phyloP scores from a whole-genome alignment of 2,888 invertebrate genomes.

The Tinea pellionella region DNA sequence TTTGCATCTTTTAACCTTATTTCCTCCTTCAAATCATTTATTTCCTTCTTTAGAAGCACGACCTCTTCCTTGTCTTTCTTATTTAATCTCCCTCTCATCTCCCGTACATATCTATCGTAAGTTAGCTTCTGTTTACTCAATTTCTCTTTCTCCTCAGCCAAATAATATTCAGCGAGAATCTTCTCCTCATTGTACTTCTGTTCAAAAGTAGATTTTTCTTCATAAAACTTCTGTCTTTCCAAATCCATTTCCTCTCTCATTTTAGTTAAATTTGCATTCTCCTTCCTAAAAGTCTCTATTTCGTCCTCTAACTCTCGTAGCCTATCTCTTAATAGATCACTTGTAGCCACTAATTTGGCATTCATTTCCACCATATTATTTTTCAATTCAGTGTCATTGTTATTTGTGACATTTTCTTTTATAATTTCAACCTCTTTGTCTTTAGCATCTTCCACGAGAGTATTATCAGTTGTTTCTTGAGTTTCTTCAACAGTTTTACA shows the following conservation, averaged over 20 bases:
- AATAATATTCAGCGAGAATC: constrained; percentile 72
- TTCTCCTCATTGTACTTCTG: constrained; percentile 75
- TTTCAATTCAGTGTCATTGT: constrained; percentile 36
- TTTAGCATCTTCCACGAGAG: neutral
- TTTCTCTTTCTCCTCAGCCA: constrained; percentile 78
- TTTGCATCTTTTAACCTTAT: constrained; percentile 79
- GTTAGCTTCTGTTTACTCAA: constrained; percentile 73
- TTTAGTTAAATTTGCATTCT: constrained; percentile 59
- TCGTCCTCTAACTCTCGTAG: constrained; percentile 75
- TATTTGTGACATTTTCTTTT: constrained; percentile 26
- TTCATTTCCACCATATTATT: constrained; percentile 54
- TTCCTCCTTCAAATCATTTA: constrained; percentile 74
- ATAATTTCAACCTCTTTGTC: constrained; percentile 16
- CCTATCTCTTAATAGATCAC: constrained; percentile 71
- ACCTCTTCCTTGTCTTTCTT: constrained; percentile 80
- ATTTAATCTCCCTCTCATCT: constrained; percentile 73
- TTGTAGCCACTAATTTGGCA: constrained; percentile 63
- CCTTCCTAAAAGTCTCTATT: constrained; percentile 64
- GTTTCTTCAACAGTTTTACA: constrained; percentile 42
- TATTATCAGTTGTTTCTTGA: constrained; percentile 14
- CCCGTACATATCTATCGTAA: constrained; percentile 75
- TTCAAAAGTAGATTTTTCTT: constrained; percentile 69
- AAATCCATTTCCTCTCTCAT: constrained; percentile 72
- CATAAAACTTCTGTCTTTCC: constrained; percentile 71
- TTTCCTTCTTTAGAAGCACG: constrained; percentile 71